Conservation (phyloP, 2,888 invertebrate genomes). For the Phyllotreta striolata region DNA sequence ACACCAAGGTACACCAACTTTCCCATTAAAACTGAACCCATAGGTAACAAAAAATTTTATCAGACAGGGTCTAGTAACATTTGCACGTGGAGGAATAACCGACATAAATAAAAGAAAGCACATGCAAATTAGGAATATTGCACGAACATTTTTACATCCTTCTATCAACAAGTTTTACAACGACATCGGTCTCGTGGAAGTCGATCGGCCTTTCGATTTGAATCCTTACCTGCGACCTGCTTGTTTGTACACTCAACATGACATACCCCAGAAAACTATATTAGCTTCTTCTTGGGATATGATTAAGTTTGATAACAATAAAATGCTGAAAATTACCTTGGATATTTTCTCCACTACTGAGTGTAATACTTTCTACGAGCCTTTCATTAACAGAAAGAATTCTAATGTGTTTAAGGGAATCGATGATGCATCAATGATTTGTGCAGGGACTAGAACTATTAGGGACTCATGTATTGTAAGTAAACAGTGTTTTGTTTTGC, state of each 20-base stretch:
- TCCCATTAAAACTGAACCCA: too few species aligned
- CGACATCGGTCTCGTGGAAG: slow-evolving; percentile 63
- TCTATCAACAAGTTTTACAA: slow-evolving; percentile 58
- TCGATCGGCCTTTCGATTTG: slow-evolving; percentile 55
- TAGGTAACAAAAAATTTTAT: too few species aligned
- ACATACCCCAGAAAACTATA: slow-evolving; percentile 45
- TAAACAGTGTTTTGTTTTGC: neutral
- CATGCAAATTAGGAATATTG: too few species aligned
- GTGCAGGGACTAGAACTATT: slow-evolving; percentile 62
- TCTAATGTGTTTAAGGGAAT: slow-evolving; percentile 59
- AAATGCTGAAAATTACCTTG: slow-evolving; percentile 64
- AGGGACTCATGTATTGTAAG: too few species aligned
- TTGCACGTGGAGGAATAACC: too few species aligned
- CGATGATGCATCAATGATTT: slow-evolving; percentile 62
- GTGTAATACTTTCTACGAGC: slow-evolving; percentile 56
- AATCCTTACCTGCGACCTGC: slow-evolving; percentile 61
- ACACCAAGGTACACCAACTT: too few species aligned
- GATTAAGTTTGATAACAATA: slow-evolving; percentile 58
- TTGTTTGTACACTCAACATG: slow-evolving; percentile 55
- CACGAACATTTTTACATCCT: too few species aligned
- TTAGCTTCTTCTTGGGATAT: slow-evolving; percentile 52
- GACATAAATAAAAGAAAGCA: too few species aligned
- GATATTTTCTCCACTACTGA: slow-evolving; percentile 52
- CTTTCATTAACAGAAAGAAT: slow-evolving; percentile 31
- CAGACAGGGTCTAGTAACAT: too few species aligned